Conservation (phyloP, 1,140 invertebrate genomes). For the Bombyx mandarina region DNA sequence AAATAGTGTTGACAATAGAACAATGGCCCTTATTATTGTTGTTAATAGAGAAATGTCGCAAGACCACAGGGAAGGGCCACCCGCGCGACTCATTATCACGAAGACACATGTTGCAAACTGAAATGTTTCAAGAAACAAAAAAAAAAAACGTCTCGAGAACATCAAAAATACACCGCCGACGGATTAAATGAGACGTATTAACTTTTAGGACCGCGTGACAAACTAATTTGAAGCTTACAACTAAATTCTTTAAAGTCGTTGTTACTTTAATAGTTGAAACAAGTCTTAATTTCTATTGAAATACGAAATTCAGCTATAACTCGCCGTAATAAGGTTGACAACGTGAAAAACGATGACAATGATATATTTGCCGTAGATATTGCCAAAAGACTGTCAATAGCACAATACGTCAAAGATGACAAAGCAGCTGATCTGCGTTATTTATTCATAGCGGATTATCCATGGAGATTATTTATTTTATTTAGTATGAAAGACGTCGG, state of each 20-base stretch:
- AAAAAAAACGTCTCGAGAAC: not conserved
- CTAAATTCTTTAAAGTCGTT: slow-evolving; percentile 8
- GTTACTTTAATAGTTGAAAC: too few relatives aligned
- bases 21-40: slow-evolving; percentile 40
- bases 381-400: slow-evolving; percentile 45
- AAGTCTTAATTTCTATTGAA: too few relatives aligned
- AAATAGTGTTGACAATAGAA: slow-evolving; percentile 44
- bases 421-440: slow-evolving; percentile 44
- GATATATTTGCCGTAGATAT: too few relatives aligned
- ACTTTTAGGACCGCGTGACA: too few relatives aligned
- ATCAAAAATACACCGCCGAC: slow-evolving; percentile 1
- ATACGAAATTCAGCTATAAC: slow-evolving; percentile 32
- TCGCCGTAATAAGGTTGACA: slow-evolving; percentile 37
- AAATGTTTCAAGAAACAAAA: too few relatives aligned
- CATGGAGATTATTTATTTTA: slow-evolving; percentile 36
- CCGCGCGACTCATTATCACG: slow-evolving; percentile 45
- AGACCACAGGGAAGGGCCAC: slow-evolving; percentile 37
- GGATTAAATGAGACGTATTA: not conserved
- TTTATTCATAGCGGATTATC: slow-evolving; percentile 64
- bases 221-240: too few relatives aligned
- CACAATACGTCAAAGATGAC: slow-evolving; percentile 51
- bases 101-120: slow-evolving; percentile 45
- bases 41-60: slow-evolving; percentile 42
- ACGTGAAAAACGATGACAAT: too few relatives aligned
- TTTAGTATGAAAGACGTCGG: slow-evolving; percentile 48